A percentile compares a stretch with the other conserved stretches of the same genome.
Conservation (phyloP, 2,888 invertebrate genomes). For the Pachycephus smyrnensis region DNA sequence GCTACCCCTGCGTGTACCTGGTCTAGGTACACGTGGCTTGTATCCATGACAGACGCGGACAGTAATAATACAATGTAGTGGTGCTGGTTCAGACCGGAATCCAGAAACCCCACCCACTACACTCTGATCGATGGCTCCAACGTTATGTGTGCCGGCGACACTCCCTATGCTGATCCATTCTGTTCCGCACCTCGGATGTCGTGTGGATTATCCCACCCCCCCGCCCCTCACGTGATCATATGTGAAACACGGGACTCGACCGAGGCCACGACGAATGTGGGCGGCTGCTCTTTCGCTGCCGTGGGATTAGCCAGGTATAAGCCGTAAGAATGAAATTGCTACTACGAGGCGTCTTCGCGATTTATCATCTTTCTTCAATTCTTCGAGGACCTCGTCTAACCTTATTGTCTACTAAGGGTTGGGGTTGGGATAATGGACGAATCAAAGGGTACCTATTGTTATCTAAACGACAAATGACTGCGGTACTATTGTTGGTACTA, state of each 20-base stretch:
- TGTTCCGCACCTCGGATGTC: constrained; percentile 5
- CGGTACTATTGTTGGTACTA: neutral
- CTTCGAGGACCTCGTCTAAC: neutral
- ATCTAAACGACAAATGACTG: neutral
- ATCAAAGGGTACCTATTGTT: neutral
- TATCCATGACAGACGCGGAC: neutral
- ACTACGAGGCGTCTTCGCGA: neutral
- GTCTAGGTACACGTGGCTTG: neutral
- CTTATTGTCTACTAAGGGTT: neutral
- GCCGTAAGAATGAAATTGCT: neutral
- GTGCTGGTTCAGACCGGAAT: neutral
- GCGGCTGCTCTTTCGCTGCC: neutral
- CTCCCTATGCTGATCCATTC: constrained; percentile 18
- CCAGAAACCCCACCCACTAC: neutral
- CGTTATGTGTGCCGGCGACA: constrained; percentile 24
- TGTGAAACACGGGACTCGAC: neutral
- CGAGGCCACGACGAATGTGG: neutral
- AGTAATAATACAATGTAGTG: neutral
- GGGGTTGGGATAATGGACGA: neutral
- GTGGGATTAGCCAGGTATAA: neutral
- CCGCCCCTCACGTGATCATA: neutral
- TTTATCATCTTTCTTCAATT: neutral
- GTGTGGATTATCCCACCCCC: neutral
- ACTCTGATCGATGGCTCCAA: constrained; percentile 1
- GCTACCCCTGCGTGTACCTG: neutral